Percentiles rank a stretch among this genome's conserved stretches.
These are phyloP conservation scores for Elaeidobius kamerunicus DNA, from an alignment of 2,888 invertebrate species.

Conservation along the genomic window DNA sequence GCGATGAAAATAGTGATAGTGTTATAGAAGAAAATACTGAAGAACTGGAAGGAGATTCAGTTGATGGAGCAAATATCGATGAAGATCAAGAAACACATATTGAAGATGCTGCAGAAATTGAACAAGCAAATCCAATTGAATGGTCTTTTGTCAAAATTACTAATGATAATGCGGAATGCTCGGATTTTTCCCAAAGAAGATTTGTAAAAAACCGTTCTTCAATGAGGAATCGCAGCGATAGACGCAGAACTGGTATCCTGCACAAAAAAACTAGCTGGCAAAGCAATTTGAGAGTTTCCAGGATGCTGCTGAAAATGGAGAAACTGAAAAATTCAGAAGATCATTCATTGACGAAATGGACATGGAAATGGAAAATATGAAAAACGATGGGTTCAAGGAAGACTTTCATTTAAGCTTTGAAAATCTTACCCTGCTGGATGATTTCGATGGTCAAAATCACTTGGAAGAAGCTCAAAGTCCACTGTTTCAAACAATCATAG, in stretches of 20 bases:
- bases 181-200: slow-evolving; percentile 1
- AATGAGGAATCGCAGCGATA: slow-evolving; percentile 6
- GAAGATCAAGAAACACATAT: no score
- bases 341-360: slow-evolving; percentile 34
- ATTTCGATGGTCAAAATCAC: slow-evolving; percentile 3
- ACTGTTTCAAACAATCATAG: background rate
- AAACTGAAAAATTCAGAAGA: slow-evolving; percentile 33
- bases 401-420: slow-evolving; percentile 22
- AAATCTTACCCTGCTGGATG: slow-evolving; percentile 11
- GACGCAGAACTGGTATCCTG: slow-evolving; percentile 18
- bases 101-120: background rate
- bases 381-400: slow-evolving; percentile 34
- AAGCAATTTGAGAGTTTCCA: slow-evolving; percentile 31
- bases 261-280: slow-evolving; percentile 11
- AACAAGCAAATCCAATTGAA: no score
- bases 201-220: slow-evolving; percentile 15
- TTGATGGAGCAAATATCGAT: no score
- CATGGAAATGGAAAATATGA: slow-evolving; percentile 34
- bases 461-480: background rate
- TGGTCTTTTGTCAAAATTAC: no score
- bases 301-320: slow-evolving; percentile 33
- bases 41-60: no score
- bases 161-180: no score
- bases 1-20: no score
- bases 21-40: no score